These are phyloP conservation scores for Notechis scutatus DNA, from an alignment of 2,113 vertebrate species.

Conservation along the genomic window DNA sequence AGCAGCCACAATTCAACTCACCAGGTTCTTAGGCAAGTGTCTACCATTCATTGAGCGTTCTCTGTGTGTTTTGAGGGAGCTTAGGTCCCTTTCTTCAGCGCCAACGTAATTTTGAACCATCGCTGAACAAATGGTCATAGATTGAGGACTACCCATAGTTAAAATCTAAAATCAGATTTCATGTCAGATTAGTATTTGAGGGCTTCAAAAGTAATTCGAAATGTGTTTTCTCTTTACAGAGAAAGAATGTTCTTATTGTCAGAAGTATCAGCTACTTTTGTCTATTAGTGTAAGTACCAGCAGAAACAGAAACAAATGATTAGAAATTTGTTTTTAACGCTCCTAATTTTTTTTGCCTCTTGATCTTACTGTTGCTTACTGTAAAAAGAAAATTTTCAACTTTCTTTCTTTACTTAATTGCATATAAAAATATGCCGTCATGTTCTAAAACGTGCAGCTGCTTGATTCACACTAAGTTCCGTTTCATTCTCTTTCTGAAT, in stretches of 20 bases:
- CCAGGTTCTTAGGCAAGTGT: not conserved
- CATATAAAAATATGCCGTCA: not conserved
- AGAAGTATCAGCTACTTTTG: not conserved
- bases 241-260: not conserved
- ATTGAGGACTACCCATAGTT: not conserved
- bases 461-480: not conserved
- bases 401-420: not conserved
- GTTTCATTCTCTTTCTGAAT: not conserved
- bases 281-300: not conserved
- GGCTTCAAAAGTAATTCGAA: not conserved
- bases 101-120: not conserved
- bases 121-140: not conserved
- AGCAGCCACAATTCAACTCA: not conserved
- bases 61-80: not conserved
- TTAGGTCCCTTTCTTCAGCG: not conserved
- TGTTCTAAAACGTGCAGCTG: not conserved
- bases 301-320: not conserved
- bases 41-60: not conserved
- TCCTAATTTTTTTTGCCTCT: slow-evolving; percentile 26
- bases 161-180: not conserved
- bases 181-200: not conserved
- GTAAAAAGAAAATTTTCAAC: not conserved
- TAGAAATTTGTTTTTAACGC: slow-evolving; percentile 2
- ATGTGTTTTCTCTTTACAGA: not conserved
- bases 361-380: slow-evolving; percentile 10